Conservation (phyloP, 2,113 vertebrate genomes). For the Aspidoscelis tigris region DNA sequence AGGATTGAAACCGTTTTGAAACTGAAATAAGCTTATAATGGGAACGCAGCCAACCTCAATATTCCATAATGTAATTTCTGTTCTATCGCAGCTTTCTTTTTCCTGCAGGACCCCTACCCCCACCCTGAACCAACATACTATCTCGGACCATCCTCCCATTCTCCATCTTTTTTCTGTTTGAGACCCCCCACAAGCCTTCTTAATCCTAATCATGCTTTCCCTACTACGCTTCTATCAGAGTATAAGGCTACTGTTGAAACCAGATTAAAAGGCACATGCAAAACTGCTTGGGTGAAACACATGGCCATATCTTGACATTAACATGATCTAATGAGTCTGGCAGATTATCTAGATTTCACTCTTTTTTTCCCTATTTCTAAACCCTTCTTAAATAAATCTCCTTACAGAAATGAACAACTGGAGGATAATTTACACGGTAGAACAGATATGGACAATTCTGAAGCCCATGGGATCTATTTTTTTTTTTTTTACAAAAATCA, state of each 20-base stretch:
- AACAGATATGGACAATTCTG: background rate
- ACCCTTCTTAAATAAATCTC: background rate
- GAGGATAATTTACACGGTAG: background rate
- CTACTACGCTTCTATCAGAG: background rate
- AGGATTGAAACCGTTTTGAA: too few relatives aligned
- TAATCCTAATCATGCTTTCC: background rate
- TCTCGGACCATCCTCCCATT: background rate
- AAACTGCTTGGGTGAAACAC: background rate
- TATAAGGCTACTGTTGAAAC: background rate
- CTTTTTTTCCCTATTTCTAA: too few relatives aligned
- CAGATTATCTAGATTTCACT: background rate
- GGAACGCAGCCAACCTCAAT: too few relatives aligned
- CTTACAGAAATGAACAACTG: too few relatives aligned
- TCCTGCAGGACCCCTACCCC: fast-evolving
- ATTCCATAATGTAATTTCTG: too few relatives aligned
- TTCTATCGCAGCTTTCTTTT: fast-evolving
- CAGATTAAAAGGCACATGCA: background rate
- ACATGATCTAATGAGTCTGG: background rate
- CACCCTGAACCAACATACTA: fast-evolving
- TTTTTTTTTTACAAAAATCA: too few relatives aligned
- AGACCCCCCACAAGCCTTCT: background rate
- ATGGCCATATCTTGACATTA: background rate
- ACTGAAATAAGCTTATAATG: too few relatives aligned
- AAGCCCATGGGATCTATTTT: background rate
- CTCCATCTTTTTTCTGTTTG: background rate